phyloP scores from a whole-genome alignment of 2,888 invertebrate species.

The Lithosia quadra region DNA sequence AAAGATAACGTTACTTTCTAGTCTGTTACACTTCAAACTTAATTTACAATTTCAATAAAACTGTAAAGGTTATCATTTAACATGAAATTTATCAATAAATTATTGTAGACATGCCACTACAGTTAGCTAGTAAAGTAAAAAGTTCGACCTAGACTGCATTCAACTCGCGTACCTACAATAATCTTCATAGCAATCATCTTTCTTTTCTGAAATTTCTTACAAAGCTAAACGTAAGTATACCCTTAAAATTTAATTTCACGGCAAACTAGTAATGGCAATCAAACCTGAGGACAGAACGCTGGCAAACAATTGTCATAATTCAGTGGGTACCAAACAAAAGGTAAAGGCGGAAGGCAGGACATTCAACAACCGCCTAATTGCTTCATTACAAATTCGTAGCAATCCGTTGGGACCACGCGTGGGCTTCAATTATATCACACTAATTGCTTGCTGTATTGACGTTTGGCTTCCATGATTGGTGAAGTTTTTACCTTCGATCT shows the following conservation, averaged over 20 bases:
- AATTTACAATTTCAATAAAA: constrained; percentile 11
- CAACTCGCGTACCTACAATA: no score
- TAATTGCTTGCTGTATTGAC: constrained; percentile 57
- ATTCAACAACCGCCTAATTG: constrained; percentile 61
- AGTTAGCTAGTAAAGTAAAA: no score
- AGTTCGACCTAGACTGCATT: no score
- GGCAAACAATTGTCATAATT: constrained; percentile 52
- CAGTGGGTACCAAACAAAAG: constrained; percentile 36
- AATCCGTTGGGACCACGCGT: constrained; percentile 43
- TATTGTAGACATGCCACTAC: constrained; percentile 12
- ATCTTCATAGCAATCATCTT: not conserved
- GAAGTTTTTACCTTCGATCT: constrained; percentile 22
- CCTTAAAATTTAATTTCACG: constrained; percentile 7
- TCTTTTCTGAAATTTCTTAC: not conserved
- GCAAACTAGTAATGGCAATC: constrained; percentile 35
- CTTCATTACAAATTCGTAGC: constrained; percentile 68
- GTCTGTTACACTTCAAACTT: constrained; percentile 3
- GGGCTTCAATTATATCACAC: constrained; percentile 49
- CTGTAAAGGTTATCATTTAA: constrained; percentile 1
- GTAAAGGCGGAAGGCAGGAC: constrained; percentile 32
- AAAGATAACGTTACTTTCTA: constrained; percentile 1
- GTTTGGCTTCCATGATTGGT: constrained; percentile 32
- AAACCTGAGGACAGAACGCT: constrained; percentile 20
- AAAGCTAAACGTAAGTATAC: not conserved
- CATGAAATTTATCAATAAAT: constrained; percentile 4